Evolutionary conservation across 2,888 invertebrate genomes (phyloP).

Genomic region (Cephus rjabovi): DNA sequence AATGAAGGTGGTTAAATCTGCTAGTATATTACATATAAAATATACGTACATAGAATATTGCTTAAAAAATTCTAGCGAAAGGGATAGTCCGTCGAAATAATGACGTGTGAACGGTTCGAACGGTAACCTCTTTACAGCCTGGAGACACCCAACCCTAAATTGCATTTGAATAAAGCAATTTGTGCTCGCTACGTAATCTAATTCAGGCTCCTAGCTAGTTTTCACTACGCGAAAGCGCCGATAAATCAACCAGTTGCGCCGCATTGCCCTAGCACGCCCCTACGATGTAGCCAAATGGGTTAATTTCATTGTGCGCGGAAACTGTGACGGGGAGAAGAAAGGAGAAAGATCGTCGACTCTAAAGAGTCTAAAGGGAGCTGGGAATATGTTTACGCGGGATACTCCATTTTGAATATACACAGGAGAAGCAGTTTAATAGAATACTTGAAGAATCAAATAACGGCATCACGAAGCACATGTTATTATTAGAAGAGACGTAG

Average conservation of each 20-base stretch:
- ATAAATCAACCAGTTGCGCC: constrained; percentile 66
- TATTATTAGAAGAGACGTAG: constrained; percentile 11
- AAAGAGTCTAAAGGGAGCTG: neutral
- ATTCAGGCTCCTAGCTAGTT: constrained; percentile 54
- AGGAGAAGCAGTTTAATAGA: neutral
- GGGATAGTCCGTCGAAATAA: neutral
- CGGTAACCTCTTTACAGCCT: constrained; percentile 3
- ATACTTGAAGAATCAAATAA: neutral
- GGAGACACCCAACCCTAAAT: constrained; percentile 41
- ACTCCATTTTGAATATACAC: neutral
- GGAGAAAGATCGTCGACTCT: constrained; percentile 2
- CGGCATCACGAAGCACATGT: neutral
- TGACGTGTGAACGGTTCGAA: neutral
- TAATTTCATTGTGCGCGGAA: constrained; percentile 51
- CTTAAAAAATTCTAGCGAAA: neutral
- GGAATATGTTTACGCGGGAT: neutral
- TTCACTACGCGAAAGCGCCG: constrained; percentile 60
- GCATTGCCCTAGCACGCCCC: constrained; percentile 59
- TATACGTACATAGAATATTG: neutral
- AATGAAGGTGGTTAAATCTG: neutral
- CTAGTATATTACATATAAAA: neutral
- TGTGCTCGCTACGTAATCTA: constrained; percentile 60
- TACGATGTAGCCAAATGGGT: constrained; percentile 63
- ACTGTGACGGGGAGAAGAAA: constrained; percentile 1
- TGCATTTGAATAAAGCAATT: constrained; percentile 65